Percentiles rank a stretch among this genome's conserved stretches.
phyloP scores from a whole-genome alignment of 2,888 invertebrate species.

The Alitta virens region DNA sequence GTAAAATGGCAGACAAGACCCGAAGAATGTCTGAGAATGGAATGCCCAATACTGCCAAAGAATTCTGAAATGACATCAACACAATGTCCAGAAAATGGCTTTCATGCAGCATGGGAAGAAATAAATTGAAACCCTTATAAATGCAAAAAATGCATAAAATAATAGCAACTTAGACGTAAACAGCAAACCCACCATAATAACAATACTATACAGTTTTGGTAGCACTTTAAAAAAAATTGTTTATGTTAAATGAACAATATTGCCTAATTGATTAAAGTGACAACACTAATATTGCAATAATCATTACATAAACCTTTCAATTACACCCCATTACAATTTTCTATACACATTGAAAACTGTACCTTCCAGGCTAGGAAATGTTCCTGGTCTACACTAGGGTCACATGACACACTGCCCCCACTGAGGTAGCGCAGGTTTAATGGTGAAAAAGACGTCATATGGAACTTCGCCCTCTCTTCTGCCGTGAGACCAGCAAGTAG shows the following conservation, averaged over 20 bases:
- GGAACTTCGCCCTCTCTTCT: constrained; percentile 77
- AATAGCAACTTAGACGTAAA: background rate
- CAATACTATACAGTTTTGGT: background rate
- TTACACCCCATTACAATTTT: too few relatives aligned
- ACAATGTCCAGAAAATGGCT: background rate
- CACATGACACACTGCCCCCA: constrained; percentile 65
- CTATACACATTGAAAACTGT: constrained; percentile 57
- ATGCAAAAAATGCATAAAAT: background rate
- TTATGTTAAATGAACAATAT: too few relatives aligned
- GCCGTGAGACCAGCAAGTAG: constrained; percentile 83
- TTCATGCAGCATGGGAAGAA: background rate
- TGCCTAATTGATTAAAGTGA: too few relatives aligned
- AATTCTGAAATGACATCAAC: constrained; percentile 30
- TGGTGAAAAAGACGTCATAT: constrained; percentile 81
- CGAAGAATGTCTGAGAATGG: constrained; percentile 91
- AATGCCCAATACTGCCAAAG: constrained; percentile 73
- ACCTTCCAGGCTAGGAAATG: constrained; percentile 91
- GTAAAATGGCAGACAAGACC: constrained; percentile 83
- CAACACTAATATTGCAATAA: too few relatives aligned
- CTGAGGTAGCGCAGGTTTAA: constrained; percentile 80
- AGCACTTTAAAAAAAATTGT: too few relatives aligned
- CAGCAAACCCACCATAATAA: background rate
- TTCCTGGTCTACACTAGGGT: constrained; percentile 62
- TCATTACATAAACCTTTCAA: too few relatives aligned
- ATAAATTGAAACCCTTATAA: background rate